phyloP scores from a whole-genome alignment of 2,113 vertebrate genomes.

The Lamprotornis superbus region DNA sequence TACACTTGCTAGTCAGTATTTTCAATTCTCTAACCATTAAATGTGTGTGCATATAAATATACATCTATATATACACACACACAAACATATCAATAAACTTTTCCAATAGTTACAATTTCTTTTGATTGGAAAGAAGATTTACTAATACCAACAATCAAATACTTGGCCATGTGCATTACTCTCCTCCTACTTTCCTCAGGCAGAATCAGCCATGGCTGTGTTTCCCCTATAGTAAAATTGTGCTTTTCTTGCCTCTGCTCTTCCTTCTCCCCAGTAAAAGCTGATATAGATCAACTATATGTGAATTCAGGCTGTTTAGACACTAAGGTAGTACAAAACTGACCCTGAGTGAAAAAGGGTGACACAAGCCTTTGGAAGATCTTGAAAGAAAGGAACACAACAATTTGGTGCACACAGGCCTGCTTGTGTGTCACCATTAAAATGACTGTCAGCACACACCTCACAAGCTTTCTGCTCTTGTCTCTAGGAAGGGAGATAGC shows the following conservation, averaged over 20 bases:
- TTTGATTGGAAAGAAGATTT: background rate
- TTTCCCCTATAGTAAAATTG: background rate
- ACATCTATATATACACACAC: background rate
- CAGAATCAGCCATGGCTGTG: background rate
- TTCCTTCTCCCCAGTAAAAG: background rate
- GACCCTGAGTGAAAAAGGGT: background rate
- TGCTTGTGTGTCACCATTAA: background rate
- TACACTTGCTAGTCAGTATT: background rate
- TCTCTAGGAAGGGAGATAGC: background rate
- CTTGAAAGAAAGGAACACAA: background rate
- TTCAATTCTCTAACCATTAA: background rate
- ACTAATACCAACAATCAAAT: background rate
- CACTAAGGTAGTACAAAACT: background rate
- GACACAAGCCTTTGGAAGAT: background rate
- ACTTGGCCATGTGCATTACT: background rate
- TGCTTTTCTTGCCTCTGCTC: background rate
- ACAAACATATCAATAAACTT: background rate
- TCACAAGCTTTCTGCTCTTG: background rate
- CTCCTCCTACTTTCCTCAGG: background rate
- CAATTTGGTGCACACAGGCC: fast-evolving
- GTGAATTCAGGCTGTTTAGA: background rate
- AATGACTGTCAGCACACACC: background rate
- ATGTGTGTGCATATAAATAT: background rate
- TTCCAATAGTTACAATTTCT: background rate
- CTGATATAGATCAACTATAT: background rate